Base-by-base conservation (phyloP, 2,888 invertebrate genomes). In the Scelioninae gen. 2 region DNA sequence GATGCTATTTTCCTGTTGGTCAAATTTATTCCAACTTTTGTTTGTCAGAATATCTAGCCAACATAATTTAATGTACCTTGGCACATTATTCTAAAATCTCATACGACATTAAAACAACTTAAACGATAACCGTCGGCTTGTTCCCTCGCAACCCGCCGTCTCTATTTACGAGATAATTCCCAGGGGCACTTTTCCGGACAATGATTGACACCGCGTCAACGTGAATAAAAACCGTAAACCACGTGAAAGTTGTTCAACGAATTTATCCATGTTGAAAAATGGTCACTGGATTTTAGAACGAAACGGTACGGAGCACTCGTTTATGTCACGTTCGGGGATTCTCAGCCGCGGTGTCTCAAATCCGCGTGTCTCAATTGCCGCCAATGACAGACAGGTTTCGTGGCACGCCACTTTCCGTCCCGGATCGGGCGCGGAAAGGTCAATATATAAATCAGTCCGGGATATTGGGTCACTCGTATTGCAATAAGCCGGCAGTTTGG, bases 391-490 rank as follows among this genome's bases (percentile, higher is more conserved):
- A 57, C 50, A 67, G 48, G 25, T 45, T 43, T 19, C 15, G 43
- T n/a, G 43, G 55, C 37, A 48, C 73, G 50, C 64, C 74, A 75
- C 78, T 77, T 78, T 69, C 72, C 53, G 73, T 61, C 65, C 15
- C 37, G 33, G 46, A 33, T 25, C 57, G 41, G 45, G 37, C 18
- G 31, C 22, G n/a, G 7, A 41, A 18, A 63, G 48, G 57, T 45
- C 53, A 22, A n/a, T n/a, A 61, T 72, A 76, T 77, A 77, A 78
- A 78, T 78, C 79, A 78, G 15, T 7, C 57, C 50, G 41, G 25
- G 65, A 76, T 75, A 76, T 63, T 77, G 74, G 77, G 73, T 77
- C 77, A 76, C 31, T 58, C 61, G 58, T 53, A 46, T 33, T 52
- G 67, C 43, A 55, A 46, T 31, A 31, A 31, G 39, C 39, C 10